Evolutionary conservation across 2,888 invertebrate species (phyloP), one percentile per base, ranked within the genome.

Genomic region (Pemphredon lugubris): DNA sequence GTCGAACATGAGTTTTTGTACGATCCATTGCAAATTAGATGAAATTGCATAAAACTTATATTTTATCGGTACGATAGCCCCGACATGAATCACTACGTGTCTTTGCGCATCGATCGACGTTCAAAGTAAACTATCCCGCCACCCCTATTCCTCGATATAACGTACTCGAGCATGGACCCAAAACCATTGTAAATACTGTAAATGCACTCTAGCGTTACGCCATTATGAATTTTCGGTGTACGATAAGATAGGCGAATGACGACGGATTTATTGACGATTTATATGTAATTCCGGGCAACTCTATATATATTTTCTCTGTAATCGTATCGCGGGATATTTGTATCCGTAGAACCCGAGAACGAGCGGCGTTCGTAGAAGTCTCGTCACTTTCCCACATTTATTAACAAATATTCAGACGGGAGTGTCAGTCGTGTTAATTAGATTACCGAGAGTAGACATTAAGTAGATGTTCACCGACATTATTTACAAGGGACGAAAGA

Each of bases 161-260:
- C 40, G 58, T 61, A 40, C 26, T 73, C 55, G 47, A 64, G 63
- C 79, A 73, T 67, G 81, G 81, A 84, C 79, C 76, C 70, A 61
- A 63, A 63, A 48, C 60, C 48, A 61, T 81, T 87, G 87, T 87
- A 87, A 75, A 87, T 87, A 87, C 59, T 87, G 87, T 87, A 87
- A 86, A 87, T 87, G 87, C 83, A 86, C 84, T 79, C 73, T 82
- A 79, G 69, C 71, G 72, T 78, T 75, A 75, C 73, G 73, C 34
- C 61, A 66, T 73, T 57, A 44, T 63, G 57, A 64, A 77, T 77
- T 37, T 32, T 48, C 16, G 48, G 53, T 21, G 26, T 42, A 40
- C 26, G n/a, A 57, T 42, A 48, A 50, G 40, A 21, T 21, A 26
- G 42, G 16, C 13, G 20, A 13, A 30, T 6, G 23, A 47, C 59